Percentiles rank a stretch among this genome's conserved stretches.
phyloP scores from a whole-genome alignment of 2,113 vertebrate species.

The Chitala chitala region DNA sequence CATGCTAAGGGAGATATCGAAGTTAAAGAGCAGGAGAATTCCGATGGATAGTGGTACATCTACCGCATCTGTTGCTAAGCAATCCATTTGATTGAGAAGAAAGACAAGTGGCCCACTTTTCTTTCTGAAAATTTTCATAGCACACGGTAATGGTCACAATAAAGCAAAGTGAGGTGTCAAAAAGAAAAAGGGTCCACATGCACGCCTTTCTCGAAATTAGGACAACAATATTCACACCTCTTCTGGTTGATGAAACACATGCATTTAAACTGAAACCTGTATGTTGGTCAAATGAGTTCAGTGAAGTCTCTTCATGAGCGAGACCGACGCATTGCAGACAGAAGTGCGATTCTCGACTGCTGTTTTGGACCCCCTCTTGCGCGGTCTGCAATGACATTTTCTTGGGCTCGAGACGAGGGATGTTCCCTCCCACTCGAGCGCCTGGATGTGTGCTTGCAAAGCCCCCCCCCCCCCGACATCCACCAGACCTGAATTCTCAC shows the following conservation, averaged over 20 bases:
- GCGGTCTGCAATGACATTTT: too few relatives aligned
- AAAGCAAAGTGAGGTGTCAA: background rate
- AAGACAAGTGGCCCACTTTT: background rate
- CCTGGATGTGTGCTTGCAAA: background rate
- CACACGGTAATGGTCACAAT: background rate
- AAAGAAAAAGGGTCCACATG: too few relatives aligned
- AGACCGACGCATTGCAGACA: too few relatives aligned
- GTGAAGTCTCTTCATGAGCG: too few relatives aligned
- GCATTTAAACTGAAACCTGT: too few relatives aligned
- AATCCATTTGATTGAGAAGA: background rate
- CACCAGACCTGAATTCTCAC: slow-evolving; percentile 3
- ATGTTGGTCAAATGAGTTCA: too few relatives aligned
- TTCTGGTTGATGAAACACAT: too few relatives aligned
- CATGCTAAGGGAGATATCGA: too few relatives aligned
- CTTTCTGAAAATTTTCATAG: background rate
- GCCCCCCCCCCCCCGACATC: background rate
- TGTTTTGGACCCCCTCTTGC: too few relatives aligned
- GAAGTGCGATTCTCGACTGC: too few relatives aligned
- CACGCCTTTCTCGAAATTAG: background rate
- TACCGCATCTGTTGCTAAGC: slow-evolving; percentile 8
- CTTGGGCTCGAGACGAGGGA: background rate
- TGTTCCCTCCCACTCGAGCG: background rate
- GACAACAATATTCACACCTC: too few relatives aligned
- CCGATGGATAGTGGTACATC: background rate
- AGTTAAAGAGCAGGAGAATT: background rate